Evolutionary conservation across 2,888 invertebrate species (phyloP).

Genomic region (Teleogryllus oceanicus): DNA sequence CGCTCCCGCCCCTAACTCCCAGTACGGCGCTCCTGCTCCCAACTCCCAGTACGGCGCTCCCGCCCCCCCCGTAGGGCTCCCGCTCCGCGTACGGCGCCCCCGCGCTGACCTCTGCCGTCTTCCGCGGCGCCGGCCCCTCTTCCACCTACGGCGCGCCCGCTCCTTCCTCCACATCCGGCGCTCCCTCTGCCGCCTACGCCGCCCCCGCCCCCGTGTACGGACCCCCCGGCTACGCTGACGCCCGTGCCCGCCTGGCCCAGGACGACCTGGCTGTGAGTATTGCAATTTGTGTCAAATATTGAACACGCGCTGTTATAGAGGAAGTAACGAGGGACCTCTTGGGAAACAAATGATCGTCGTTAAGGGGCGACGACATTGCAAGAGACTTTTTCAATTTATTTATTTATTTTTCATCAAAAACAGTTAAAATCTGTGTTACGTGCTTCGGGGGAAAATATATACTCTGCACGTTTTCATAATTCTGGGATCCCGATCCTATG

Average conservation of each 20-base stretch:
- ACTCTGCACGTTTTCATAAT: too few relatives aligned
- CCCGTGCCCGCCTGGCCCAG: neutral
- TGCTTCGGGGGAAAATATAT: too few relatives aligned
- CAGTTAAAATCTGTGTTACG: too few relatives aligned
- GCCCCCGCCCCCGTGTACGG: slow-evolving; percentile 39
- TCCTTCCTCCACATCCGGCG: neutral
- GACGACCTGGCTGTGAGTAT: slow-evolving; percentile 26
- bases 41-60: slow-evolving; percentile 37
- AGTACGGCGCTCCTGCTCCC: slow-evolving; percentile 28
- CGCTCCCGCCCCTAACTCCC: slow-evolving; percentile 23
- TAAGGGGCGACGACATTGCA: too few relatives aligned
- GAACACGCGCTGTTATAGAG: too few relatives aligned
- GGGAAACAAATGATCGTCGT: too few relatives aligned
- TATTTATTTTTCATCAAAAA: too few relatives aligned
- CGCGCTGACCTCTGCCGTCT: neutral
- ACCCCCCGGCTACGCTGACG: slow-evolving; percentile 21
- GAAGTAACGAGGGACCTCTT: too few relatives aligned
- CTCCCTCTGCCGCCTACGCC: neutral
- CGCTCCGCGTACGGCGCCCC: slow-evolving; percentile 23
- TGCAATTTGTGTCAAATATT: too few relatives aligned
- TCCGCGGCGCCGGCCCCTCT: neutral
- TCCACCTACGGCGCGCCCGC: slow-evolving; percentile 19
- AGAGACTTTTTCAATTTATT: too few relatives aligned
- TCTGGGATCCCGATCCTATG: too few relatives aligned
- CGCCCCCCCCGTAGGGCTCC: neutral